Evolutionary conservation across 1,140 invertebrate genomes (phyloP), one percentile per base, ranked within the genome.

Genomic region (Mylabris phalerata): DNA sequence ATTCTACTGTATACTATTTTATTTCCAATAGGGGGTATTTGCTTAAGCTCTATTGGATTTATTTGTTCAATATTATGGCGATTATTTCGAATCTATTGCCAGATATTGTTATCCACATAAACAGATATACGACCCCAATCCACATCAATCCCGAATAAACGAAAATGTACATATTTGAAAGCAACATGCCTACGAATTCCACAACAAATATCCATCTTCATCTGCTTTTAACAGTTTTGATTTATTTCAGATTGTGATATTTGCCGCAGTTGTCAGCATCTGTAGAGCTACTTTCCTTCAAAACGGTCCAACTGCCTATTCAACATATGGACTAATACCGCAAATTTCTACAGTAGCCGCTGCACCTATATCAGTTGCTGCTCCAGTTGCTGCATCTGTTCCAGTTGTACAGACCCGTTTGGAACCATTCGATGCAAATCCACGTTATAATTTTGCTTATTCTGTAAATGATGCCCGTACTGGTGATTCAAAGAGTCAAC

Each of bases 381-480:
- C 73, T 27, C 61, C 65, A 11, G 55, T 58, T 39, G 19, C 69
- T n/a, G 50, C 50, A 3, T 24, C 27, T 4, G 72, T 75, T 25
- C 69, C 74, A 3, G 40, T 75, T 9, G 70, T 72, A 6, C 67
- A 76, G 43, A 67, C 68, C 9, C 69, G 73, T 26, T 74, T 76
- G 44, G 83, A 87, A 69, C 80, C 83, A 19, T 79, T 81, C 61
- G 84, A 87, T 73, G 80, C 84, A 4, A 80, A 86, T 74, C 87
- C 85, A 3, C 80, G 83, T 43, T 89, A 89, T 71, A 83, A 80
- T 68, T 88, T 82, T 75, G 80, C 82, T 19, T 89, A 88, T 73
- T 83, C 83, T 40, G 84, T 89, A 2, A 79, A 82, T 9, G 87
- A 89, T 69, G 82, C 82, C 0, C 74, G 80, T 60, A 89, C 83